Evolutionary conservation across 2,888 invertebrate species (phyloP), one percentile per base, ranked within the genome.

Genomic region (Caenorhabditis imperialis): DNA sequence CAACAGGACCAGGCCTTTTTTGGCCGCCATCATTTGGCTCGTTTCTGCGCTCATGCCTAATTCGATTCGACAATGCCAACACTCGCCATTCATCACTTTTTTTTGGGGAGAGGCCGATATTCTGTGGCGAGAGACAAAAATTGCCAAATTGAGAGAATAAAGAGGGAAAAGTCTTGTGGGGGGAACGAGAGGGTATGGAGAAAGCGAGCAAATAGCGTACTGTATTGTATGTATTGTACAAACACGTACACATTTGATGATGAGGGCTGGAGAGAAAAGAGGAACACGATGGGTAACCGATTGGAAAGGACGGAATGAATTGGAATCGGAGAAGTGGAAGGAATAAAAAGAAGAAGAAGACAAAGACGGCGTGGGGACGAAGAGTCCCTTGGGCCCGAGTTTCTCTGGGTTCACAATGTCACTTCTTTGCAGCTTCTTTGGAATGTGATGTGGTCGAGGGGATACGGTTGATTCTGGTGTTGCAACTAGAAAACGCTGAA

Each of bases 201-300:
- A 30, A 10, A 30, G 30, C 10, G 30, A 30, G 30, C 6, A 10
- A 30, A 30, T 30, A 30, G 30, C 65, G 44, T 65, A 65, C 65
- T 57, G 65, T 65, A 65, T 65, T 65, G 65, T 65, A 67, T 60
- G 58, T 69, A 69, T 58, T 60, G 69, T 65, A 65, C 65, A 65
- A 65, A 65, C 65, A 50, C 50, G 50, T 50, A 50, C 50, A 57
- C 65, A 57, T 65, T 65, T 65, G 57, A 61, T 57, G 61, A 57
- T 50, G 57, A 71, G 71, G 23, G 38, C 62, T 20, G 50, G 30
- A 48, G 71, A 53, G 54, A 63, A 27, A 48, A 50, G 33, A 25
- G 55, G 60, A 61, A 70, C 61, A 70, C 55, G 50, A 54, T n/a
- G 58, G 42, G 51, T n/a, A 58, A 54, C 33, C 38, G 57, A 57